phyloP scores from a whole-genome alignment of 92 coral and sea anemone species.

The Virgularia gustaviana region DNA sequence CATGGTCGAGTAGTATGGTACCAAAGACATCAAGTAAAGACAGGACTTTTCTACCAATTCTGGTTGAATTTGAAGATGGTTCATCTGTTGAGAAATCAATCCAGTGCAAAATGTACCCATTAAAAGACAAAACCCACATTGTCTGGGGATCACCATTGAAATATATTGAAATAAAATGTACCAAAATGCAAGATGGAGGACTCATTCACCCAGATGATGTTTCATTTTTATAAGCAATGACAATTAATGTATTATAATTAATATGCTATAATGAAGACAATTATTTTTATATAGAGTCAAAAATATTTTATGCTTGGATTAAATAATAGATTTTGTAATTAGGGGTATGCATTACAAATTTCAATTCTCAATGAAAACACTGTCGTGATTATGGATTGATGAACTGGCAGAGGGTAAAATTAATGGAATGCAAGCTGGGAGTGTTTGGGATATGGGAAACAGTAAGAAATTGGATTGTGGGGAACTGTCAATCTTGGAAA shows the following conservation, averaged over 20 bases:
- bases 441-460: no score
- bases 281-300: not conserved
- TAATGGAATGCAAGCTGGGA: no score
- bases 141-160: constrained; percentile 90
- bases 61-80: constrained; percentile 66
- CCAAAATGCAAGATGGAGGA: constrained; percentile 59
- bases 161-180: constrained; percentile 75
- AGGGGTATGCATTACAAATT: no score
- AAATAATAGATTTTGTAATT: no score
- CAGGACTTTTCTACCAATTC: constrained; percentile 62
- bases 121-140: constrained; percentile 87
- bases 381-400: no score
- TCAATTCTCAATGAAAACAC: no score
- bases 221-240: constrained; percentile 48
- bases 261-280: not conserved
- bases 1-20: constrained; percentile 78
- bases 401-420: no score
- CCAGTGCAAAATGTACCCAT: constrained; percentile 79
- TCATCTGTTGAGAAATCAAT: constrained; percentile 61
- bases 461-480: no score
- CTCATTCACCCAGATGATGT: constrained; percentile 65
- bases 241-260: not conserved
- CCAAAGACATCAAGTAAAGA: constrained; percentile 70
- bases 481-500: no score
- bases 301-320: not conserved